Conservation (phyloP, 2,797 vertebrate species). For the Diglossa cyanea region DNA sequence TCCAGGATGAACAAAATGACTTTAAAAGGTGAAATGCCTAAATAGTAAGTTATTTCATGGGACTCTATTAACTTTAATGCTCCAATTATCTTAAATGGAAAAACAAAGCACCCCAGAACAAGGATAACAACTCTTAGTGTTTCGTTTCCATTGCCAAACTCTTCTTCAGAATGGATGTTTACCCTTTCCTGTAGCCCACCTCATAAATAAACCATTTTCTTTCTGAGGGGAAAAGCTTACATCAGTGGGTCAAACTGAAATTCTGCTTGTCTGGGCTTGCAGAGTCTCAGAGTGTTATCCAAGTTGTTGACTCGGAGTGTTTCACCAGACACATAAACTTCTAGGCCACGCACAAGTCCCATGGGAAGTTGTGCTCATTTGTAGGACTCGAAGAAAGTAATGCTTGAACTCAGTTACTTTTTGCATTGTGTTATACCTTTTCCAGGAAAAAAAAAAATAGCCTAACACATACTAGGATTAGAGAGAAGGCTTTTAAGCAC, state of each 20-base stretch:
- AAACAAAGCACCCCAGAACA: background rate
- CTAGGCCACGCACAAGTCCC: background rate
- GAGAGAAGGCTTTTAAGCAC: background rate
- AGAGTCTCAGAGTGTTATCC: fast-evolving
- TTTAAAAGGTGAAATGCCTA: background rate
- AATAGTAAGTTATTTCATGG: background rate
- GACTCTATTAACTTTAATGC: background rate
- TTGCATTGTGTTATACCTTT: background rate
- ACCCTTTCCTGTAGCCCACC: background rate
- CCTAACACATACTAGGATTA: background rate
- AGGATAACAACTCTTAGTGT: background rate
- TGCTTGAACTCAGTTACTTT: background rate
- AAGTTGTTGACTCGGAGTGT: fast-evolving
- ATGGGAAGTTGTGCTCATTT: background rate
- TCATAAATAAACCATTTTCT: background rate
- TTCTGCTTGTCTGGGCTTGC: fast-evolving
- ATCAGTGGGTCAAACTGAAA: background rate
- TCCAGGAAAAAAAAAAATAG: background rate
- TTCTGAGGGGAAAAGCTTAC: background rate
- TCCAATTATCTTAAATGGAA: background rate
- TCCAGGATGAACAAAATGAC: background rate
- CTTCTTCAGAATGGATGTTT: background rate
- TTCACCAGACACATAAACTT: background rate
- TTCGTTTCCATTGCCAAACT: background rate
- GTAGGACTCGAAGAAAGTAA: background rate